Conservation (phyloP, 2,113 vertebrate genomes). For the Stegastes partitus region DNA sequence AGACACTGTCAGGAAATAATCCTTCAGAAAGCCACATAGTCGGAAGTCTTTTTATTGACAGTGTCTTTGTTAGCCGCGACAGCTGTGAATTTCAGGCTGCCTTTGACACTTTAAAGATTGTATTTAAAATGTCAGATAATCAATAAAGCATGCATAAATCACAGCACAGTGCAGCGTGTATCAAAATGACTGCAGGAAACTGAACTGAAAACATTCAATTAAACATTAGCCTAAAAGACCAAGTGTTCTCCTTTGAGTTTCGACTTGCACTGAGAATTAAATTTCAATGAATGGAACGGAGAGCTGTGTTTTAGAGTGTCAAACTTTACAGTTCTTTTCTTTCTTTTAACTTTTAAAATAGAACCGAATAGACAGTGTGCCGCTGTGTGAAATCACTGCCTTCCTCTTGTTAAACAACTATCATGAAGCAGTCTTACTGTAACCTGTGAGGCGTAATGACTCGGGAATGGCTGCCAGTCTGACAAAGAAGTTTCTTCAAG, state of each 20-base stretch:
- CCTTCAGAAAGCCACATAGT: neutral
- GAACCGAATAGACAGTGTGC: slow-evolving; percentile 11
- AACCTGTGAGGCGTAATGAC: slow-evolving; percentile 2
- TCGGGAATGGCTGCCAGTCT: slow-evolving; percentile 27
- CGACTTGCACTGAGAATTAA: neutral
- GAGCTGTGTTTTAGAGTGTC: neutral
- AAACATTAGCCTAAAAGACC: neutral
- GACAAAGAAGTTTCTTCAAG: neutral
- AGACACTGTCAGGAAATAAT: neutral
- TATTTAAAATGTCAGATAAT: slow-evolving; percentile 34
- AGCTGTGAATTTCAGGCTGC: slow-evolving; percentile 32
- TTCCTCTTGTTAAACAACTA: slow-evolving; percentile 3
- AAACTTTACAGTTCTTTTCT: neutral
- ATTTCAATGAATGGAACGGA: neutral
- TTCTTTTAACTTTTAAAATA: slow-evolving; percentile 5
- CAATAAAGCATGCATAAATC: slow-evolving; percentile 29
- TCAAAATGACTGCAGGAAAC: slow-evolving; percentile 1
- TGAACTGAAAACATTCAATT: neutral
- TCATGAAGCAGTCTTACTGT: neutral
- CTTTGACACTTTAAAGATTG: slow-evolving; percentile 18
- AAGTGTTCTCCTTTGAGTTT: too few relatives aligned
- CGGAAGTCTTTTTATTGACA: slow-evolving; percentile 7
- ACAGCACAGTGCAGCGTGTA: neutral
- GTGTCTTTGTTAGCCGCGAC: neutral
- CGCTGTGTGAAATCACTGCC: slow-evolving; percentile 17